phyloP scores from a whole-genome alignment of 2,113 vertebrate genomes.

The Solea senegalensis region DNA sequence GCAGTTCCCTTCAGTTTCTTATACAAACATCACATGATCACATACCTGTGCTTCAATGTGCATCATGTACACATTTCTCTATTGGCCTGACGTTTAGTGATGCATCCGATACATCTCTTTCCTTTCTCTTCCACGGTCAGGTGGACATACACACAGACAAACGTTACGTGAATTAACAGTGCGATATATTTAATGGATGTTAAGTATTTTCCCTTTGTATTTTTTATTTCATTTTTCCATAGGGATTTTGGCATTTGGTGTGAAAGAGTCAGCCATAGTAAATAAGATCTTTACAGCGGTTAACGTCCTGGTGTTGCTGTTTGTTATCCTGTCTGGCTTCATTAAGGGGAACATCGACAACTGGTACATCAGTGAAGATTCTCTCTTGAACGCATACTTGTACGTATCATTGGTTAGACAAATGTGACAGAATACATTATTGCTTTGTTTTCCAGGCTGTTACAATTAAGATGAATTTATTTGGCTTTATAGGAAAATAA shows the following conservation, averaged over 20 bases:
- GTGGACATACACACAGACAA: too few species aligned
- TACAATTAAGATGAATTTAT: background rate
- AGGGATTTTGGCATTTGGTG: constrained; percentile 89
- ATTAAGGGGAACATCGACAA: constrained; percentile 84
- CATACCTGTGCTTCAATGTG: too few species aligned
- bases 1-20: too few species aligned
- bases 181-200: background rate
- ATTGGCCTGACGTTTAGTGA: too few species aligned
- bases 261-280: constrained; percentile 85
- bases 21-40: too few species aligned
- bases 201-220: background rate
- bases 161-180: too few species aligned
- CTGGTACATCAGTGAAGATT: constrained; percentile 79
- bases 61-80: too few species aligned
- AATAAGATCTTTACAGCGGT: constrained; percentile 87
- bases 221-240: constrained; percentile 14
- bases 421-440: too few species aligned
- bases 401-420: constrained; percentile 12
- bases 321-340: constrained; percentile 83
- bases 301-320: constrained; percentile 83
- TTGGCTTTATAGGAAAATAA: background rate
- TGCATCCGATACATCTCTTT: too few species aligned
- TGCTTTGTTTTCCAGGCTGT: background rate
- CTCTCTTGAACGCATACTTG: constrained; percentile 54
- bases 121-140: too few species aligned